Base-by-base conservation (phyloP, 2,113 vertebrate genomes). In the Thomomys bottae region DNA sequence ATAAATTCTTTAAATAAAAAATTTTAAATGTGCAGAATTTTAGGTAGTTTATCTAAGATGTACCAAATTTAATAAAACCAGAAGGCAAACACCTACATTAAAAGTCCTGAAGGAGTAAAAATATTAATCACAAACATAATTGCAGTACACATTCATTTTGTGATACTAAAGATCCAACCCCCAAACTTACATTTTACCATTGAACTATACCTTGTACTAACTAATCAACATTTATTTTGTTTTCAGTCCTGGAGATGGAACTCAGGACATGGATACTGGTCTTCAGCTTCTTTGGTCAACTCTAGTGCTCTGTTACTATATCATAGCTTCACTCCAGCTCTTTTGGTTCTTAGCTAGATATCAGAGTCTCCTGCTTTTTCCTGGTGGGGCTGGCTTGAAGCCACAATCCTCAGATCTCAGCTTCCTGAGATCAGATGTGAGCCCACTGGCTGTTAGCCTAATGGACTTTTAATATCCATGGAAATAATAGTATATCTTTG, bases 91-190 rank as follows among this genome's bases (percentile, higher is more conserved):
- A 30, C 38, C 42, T 82, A 70, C 87, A 64, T 81, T 87, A 45
- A 54, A 91, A 93, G 91, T 7, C 6, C 24, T 68, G 66, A 66
- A 54, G 20, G 94, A 89, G 49, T 90, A 83, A 96, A 77, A 80
- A 93, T 6, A 45, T 83, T 85, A 97, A 92, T 96, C 30, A 61
- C 88, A 93, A 64, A 68, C 96, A 85, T 88, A 94, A 89, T 73
- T 17, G 93, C 7, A 70, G 88, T 96, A 94, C 91, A 84, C 84
- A 42, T 5, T 18, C 20, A 8, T 28, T 85, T 17, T 34, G 17
- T 54, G 14, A 8, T 38, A 34, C 49, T 78, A 3, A 15, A 30
- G 14, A 42, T n/a, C 30, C 12, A 70, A 40, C 24, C 66, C 30
- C 5, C 6, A 23, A 30, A 9, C 34, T 34, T 5, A 9, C 4